Percentiles rank a stretch among this genome's conserved stretches.
Conservation (phyloP, 2,113 vertebrate species). For the Pollachius pollachius region DNA sequence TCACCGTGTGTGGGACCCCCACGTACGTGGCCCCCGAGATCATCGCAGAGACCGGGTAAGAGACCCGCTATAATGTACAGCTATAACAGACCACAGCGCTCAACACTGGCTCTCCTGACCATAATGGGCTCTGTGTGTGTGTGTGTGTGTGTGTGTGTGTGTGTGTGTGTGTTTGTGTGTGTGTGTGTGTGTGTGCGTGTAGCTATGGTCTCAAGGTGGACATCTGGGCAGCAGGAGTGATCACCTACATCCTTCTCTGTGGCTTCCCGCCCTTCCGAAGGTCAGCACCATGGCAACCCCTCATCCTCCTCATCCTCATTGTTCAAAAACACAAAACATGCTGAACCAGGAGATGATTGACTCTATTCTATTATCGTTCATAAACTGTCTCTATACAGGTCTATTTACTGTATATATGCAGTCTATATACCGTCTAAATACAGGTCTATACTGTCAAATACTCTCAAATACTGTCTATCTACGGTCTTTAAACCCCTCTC, state of each 20-base stretch:
- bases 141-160: constrained; percentile 4
- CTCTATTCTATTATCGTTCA: too few relatives aligned
- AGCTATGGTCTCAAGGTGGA: constrained; percentile 98
- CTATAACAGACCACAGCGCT: background rate
- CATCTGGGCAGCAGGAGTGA: constrained; percentile 96
- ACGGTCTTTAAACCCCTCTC: too few relatives aligned
- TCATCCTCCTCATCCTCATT: background rate
- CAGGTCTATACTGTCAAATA: too few relatives aligned
- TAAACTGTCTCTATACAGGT: too few relatives aligned
- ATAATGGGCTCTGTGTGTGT: background rate
- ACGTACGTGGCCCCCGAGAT: constrained; percentile 98
- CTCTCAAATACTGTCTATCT: too few relatives aligned
- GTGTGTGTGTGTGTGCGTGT: constrained; percentile 19
- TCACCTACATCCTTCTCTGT: constrained; percentile 95
- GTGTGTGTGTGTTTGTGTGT: constrained; percentile 3
- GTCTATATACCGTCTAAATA: too few relatives aligned
- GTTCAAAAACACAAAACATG: too few relatives aligned
- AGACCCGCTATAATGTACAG: background rate
- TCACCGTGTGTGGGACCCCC: constrained; percentile 94
- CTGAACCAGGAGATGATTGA: too few relatives aligned
- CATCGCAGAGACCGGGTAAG: constrained; percentile 95
- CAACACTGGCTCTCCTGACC: background rate
- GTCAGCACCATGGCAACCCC: constrained; percentile 49
- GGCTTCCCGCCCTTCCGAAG: constrained; percentile 97
- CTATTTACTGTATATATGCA: too few relatives aligned